Conservation (phyloP, 2,113 vertebrate genomes). For the Corydoras maculifer region DNA sequence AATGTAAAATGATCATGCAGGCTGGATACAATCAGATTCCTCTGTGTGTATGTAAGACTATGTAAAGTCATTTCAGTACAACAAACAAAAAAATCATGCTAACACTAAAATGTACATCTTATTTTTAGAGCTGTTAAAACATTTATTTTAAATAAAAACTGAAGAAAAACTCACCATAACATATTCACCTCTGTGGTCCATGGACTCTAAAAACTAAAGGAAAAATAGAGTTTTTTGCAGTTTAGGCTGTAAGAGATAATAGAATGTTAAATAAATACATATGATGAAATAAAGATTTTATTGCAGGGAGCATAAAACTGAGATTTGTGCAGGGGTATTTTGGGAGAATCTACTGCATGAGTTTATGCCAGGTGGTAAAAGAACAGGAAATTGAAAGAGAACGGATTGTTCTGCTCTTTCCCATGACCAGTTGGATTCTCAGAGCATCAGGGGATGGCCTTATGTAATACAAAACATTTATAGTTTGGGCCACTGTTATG, state of each 20-base stretch:
- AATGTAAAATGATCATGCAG: no score
- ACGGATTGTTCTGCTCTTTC: slow-evolving; percentile 38
- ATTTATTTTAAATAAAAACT: not conserved
- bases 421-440: slow-evolving; percentile 35
- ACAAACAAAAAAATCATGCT: slow-evolving; percentile 17
- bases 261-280: not conserved
- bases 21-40: slow-evolving; percentile 4
- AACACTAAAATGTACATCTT: not conserved
- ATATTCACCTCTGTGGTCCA: slow-evolving; percentile 56
- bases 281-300: not conserved
- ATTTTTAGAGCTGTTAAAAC: no score
- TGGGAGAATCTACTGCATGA: slow-evolving; percentile 4
- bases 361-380: slow-evolving; percentile 31
- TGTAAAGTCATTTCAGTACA: slow-evolving; percentile 28
- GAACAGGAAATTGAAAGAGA: slow-evolving; percentile 29
- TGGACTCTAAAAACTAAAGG: slow-evolving; percentile 43
- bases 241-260: not conserved
- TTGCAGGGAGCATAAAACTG: not conserved
- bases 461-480: slow-evolving; percentile 29
- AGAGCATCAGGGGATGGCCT: slow-evolving; percentile 28
- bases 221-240: not conserved
- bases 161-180: slow-evolving; percentile 56
- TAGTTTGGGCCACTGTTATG: slow-evolving; percentile 29
- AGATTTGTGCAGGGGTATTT: slow-evolving; percentile 7
- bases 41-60: slow-evolving; percentile 25